These are phyloP conservation scores for Coecobrya sp. DNA, from an alignment of 2,888 invertebrate genomes.

Conservation along the genomic window DNA sequence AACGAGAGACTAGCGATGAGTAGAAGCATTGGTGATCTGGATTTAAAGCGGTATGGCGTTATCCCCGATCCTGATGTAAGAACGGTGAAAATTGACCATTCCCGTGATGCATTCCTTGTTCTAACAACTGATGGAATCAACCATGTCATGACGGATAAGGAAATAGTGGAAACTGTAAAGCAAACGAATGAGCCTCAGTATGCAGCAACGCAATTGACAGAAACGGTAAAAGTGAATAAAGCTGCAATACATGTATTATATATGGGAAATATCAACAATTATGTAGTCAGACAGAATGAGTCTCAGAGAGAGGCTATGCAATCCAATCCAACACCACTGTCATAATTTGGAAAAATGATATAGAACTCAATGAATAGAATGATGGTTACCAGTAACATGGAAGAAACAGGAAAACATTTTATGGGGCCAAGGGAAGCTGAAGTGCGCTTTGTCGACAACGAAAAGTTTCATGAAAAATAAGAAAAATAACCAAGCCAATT, in stretches of 20 bases:
- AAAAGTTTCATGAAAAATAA: background rate
- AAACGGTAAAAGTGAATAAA: too few species aligned
- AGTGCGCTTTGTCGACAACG: background rate
- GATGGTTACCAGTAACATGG: background rate
- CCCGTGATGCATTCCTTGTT: conserved; percentile 88
- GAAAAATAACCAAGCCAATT: conserved; percentile 48
- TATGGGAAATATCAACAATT: too few species aligned
- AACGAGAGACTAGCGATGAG: conserved; percentile 89
- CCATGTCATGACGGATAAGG: conserved; percentile 88
- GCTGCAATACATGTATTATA: too few species aligned
- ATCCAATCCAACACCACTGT: too few species aligned
- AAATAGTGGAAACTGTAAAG: conserved; percentile 88
- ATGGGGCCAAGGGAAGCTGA: background rate
- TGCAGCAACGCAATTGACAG: conserved; percentile 88
- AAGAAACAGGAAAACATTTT: background rate
- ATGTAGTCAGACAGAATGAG: too few species aligned
- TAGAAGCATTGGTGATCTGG: conserved; percentile 89
- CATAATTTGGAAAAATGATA: background rate
- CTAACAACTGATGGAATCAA: conserved; percentile 89
- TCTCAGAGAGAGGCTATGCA: too few species aligned
- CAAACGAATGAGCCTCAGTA: conserved; percentile 88
- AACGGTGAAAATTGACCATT: conserved; percentile 87
- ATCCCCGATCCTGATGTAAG: conserved; percentile 88
- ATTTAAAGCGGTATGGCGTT: conserved; percentile 89
- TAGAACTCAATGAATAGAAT: conserved; percentile 10